Evolutionary conservation across 2,113 vertebrate species (phyloP), one percentile per base, ranked within the genome.

Genomic region (Nestor notabilis): DNA sequence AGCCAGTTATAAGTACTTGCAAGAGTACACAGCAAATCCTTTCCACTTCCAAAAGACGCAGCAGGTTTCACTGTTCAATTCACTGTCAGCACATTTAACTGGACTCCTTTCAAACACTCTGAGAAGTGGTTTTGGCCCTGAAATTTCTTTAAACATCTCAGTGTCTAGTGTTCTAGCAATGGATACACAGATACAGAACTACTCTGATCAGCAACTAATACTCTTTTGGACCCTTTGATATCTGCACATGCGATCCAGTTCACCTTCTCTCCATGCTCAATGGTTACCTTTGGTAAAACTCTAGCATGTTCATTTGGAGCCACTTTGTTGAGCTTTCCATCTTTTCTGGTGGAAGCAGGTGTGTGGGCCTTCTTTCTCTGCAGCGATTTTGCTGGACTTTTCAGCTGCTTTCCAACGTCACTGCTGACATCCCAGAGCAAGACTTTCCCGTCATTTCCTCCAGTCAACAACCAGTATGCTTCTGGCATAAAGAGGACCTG

Each of bases 191-290:
- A 98, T 68, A 99, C 77, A 77, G 79, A 98, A 76, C 94, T 98
- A 76, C 98, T 99, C 93, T 99, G 99, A 97, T 99, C 99, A 74
- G 99, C 99, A n/a, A 99, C 99, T 17, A 99, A 90, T 80, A 99
- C 95, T 89, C 95, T 98, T 47, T 93, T 97, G 44, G 97, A 98
- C 60, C 99, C 99, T 95, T 99, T 99, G 78, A 99, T 96, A 75
- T 98, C 96, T 21, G 97, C 46, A 2, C 97, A 98, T 0, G 98
- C 98, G 49, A 99, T 93, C 99, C 99, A 99, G 98, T 99, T 99
- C 93, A 99, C 98, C 88, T 99, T 99, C 76, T 99, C 98, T 56
- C 98, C 98, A 0, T 99, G 99, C 83, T 97, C 97, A 85, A 99
- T 98, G 82, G 95, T 98, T 47, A 99, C 95, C 96, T 98, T 99